Conservation (phyloP, 1,140 invertebrate species). For the Bacillus rossius region DNA sequence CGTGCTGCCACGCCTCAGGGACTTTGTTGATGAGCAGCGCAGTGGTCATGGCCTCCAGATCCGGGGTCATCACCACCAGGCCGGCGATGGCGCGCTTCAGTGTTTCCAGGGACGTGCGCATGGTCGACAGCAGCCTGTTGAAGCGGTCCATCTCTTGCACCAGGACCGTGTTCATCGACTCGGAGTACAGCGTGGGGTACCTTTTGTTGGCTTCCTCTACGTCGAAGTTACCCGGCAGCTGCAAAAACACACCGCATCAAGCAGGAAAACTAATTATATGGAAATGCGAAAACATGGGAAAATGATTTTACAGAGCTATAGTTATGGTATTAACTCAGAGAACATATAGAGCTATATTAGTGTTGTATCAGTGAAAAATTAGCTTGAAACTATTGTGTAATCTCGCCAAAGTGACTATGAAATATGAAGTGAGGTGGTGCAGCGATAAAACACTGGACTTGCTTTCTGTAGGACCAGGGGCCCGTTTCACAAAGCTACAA, state of each 20-base stretch:
- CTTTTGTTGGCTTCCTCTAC: slow-evolving; percentile 59
- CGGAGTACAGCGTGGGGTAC: slow-evolving; percentile 76
- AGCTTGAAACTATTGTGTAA: no score
- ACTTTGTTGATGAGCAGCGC: slow-evolving; percentile 69
- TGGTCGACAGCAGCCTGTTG: slow-evolving; percentile 62
- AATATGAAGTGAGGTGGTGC: no score
- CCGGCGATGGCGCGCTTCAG: slow-evolving; percentile 82
- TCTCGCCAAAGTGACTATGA: no score
- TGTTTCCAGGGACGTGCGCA: slow-evolving; percentile 57
- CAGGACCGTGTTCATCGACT: slow-evolving; percentile 93
- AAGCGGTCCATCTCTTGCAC: slow-evolving; percentile 90
- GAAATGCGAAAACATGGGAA: no score
- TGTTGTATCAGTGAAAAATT: no score
- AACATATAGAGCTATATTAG: no score
- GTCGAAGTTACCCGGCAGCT: slow-evolving; percentile 66
- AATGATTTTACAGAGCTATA: no score
- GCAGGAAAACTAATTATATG: no score
- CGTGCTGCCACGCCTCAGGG: slow-evolving; percentile 71
- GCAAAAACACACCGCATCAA: slow-evolving; percentile 1
- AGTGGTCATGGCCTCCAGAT: slow-evolving; percentile 63
- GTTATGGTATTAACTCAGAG: no score
- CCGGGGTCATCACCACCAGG: slow-evolving; percentile 78
- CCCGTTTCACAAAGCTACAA: no score
- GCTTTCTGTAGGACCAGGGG: no score
- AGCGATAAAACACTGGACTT: no score